Evolutionary conservation across 2,797 vertebrate species (phyloP).

Genomic region (Sebastolobus alascanus): DNA sequence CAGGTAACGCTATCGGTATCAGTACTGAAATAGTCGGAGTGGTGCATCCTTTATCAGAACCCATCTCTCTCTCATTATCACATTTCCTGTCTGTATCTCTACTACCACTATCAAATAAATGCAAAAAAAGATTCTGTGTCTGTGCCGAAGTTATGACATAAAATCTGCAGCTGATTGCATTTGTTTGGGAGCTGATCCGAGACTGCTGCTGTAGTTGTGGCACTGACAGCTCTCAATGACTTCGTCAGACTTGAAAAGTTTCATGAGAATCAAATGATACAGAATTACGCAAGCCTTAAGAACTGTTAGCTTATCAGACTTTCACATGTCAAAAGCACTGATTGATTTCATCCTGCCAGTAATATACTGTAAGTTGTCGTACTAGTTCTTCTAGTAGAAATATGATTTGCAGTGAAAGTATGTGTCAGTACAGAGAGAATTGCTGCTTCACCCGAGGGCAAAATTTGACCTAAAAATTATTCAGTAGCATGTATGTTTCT

Average conservation of each 20-base stretch:
- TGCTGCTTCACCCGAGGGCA: slow-evolving; percentile 30
- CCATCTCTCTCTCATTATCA: background rate
- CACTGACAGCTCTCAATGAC: background rate
- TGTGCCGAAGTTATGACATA: background rate
- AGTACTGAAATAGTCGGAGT: no score
- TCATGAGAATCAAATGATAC: slow-evolving; percentile 12
- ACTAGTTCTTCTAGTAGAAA: background rate
- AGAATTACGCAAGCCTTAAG: background rate
- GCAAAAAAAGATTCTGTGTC: background rate
- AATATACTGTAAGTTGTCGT: background rate
- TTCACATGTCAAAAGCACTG: slow-evolving; percentile 4
- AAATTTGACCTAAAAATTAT: slow-evolving; percentile 51
- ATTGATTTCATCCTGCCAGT: background rate
- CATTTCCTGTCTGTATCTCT: background rate
- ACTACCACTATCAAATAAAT: background rate
- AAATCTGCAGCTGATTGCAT: background rate
- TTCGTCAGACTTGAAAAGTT: background rate
- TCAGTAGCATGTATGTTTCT: slow-evolving; percentile 26
- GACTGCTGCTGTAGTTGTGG: slow-evolving; percentile 2
- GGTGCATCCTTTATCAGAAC: no score
- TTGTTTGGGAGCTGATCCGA: slow-evolving; percentile 9
- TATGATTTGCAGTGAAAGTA: slow-evolving; percentile 1
- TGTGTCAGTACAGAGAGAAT: slow-evolving; percentile 16
- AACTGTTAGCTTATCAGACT: background rate
- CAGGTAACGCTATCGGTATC: no score